These are phyloP conservation scores for Bilobella aurantiaca DNA, from an alignment of 1,140 invertebrate species.

Conservation along the genomic window DNA sequence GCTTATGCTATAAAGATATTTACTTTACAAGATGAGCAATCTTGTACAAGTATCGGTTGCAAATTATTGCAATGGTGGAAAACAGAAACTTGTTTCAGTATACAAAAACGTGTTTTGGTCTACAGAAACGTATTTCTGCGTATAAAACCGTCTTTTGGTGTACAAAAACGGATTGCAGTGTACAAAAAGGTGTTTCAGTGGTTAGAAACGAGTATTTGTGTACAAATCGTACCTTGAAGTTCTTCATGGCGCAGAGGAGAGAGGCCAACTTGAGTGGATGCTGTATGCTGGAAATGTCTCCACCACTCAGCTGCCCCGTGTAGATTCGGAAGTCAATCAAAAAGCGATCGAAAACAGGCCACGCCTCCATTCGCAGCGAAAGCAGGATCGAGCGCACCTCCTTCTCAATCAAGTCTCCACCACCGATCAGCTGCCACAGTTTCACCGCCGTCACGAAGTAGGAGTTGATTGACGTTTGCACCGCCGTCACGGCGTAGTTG, in stretches of 20 bases:
- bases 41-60: too few species aligned
- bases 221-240: slow-evolving; percentile 19
- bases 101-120: too few species aligned
- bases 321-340: slow-evolving; percentile 27
- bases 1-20: too few species aligned
- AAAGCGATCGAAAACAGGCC: slow-evolving; percentile 30
- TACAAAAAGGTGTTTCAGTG: too few species aligned
- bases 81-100: too few species aligned
- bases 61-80: too few species aligned
- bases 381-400: slow-evolving; percentile 26
- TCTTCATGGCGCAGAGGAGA: slow-evolving; percentile 13
- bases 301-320: slow-evolving; percentile 12
- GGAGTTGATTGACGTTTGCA: slow-evolving; percentile 4
- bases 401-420: slow-evolving; percentile 21
- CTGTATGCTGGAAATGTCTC: background rate
- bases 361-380: slow-evolving; percentile 27
- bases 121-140: too few species aligned
- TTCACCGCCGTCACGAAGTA: slow-evolving; percentile 27
- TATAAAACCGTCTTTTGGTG: too few species aligned
- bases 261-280: slow-evolving; percentile 23
- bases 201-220: background rate
- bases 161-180: too few species aligned
- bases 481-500: slow-evolving; percentile 13
- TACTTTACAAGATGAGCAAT: too few species aligned
- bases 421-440: slow-evolving; percentile 24